Evolutionary conservation across 92 coral and sea anemone species (phyloP), one percentile per base, ranked within the genome.

Genomic region (Blastomussa wellsi): DNA sequence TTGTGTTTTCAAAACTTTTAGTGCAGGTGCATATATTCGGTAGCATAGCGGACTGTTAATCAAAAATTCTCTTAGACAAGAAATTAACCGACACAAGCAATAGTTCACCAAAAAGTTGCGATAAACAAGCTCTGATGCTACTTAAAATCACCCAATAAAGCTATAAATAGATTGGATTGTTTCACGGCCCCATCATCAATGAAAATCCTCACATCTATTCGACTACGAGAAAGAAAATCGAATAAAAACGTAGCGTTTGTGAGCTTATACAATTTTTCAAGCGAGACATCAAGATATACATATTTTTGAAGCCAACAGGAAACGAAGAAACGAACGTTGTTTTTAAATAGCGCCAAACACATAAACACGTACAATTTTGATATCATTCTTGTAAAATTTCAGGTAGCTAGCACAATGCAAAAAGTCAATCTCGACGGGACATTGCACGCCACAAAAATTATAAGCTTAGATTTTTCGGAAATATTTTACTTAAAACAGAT

Each of bases 21-120:
- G 7, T 7, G 72, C 86, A 82, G 86, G 86, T 82, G 86, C 78
- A 82, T 9, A 35, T 55, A 70, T 66, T 41, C 7, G 65, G 17
- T 65, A 32, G n/a, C 65, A 5, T 0, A 65, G 78, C 86, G 86
- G 51, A 37, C 53, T 66, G 66, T 39, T 52, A 38, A 70, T 70
- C 48, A 39, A 39, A 79, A 79, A 79, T 60, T 62, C 81, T 62
- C 83, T 42, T 24, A 60, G 72, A 53, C 86, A 7, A 71, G 31
- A 70, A 70, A 81, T 70, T 51, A 82, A 35, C 77, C 68, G 36
- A 72, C 78, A 22, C 78, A 28, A 35, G n/a, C n/a, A n/a, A n/a
- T n/a, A n/a, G 15, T 49, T 81, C 15, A n/a, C 55, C 33, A 73
- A 13, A 70, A 68, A 53, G 14, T 65, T 31, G 13, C 24, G 37